These are phyloP conservation scores for Protaetia brevitarsis DNA, from an alignment of 1,140 invertebrate genomes.

Conservation along the genomic window DNA sequence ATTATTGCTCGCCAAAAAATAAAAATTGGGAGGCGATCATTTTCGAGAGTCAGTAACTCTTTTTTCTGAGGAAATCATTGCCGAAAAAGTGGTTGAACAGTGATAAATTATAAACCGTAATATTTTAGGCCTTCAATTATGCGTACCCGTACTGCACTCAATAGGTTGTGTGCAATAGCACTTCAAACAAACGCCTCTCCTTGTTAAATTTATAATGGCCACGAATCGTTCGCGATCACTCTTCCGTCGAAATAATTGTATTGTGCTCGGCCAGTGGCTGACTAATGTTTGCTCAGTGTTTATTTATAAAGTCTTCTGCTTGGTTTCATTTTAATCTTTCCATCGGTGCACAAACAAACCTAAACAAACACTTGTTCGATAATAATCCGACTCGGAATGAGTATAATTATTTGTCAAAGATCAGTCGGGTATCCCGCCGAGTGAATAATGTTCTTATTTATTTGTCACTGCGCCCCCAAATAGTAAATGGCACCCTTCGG, in stretches of 20 bases:
- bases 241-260: constrained; percentile 38
- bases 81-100: too few relatives aligned
- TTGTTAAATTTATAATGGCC: constrained; percentile 33
- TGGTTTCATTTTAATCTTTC: constrained; percentile 45
- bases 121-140: too few relatives aligned
- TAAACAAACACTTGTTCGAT: constrained; percentile 43
- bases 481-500: constrained; percentile 15
- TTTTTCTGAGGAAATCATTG: too few relatives aligned
- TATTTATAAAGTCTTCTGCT: constrained; percentile 44
- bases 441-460: constrained; percentile 23
- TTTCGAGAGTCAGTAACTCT: too few relatives aligned
- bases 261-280: constrained; percentile 35
- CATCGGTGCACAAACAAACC: constrained; percentile 38
- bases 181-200: constrained; percentile 6
- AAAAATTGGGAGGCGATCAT: too few relatives aligned
- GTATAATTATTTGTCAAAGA: constrained; percentile 30
- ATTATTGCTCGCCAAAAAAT: too few relatives aligned
- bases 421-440: constrained; percentile 19
- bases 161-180: background rate
- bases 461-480: constrained; percentile 23
- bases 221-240: constrained; percentile 25
- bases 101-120: too few relatives aligned
- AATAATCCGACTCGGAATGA: constrained; percentile 36
- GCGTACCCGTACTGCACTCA: too few relatives aligned
- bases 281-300: constrained; percentile 41